These are phyloP conservation scores for Listronotus bonariensis DNA, from an alignment of 1,140 invertebrate species.

Conservation along the genomic window DNA sequence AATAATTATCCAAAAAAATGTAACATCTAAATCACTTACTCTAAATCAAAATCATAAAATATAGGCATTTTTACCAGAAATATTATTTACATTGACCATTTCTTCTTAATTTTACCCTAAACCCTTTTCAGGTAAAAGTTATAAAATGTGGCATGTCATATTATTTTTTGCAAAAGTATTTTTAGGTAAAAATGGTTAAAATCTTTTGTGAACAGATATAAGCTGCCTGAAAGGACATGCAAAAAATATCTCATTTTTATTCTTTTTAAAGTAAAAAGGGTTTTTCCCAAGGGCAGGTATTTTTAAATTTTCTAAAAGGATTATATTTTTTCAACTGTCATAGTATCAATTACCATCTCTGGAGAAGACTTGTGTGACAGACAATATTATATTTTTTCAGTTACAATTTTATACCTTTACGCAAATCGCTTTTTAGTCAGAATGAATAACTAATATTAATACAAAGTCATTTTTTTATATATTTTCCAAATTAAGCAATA, in stretches of 20 bases:
- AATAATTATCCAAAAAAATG: no score
- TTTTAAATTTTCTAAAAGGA: constrained; percentile 2
- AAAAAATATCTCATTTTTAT: constrained; percentile 7
- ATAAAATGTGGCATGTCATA: constrained; percentile 10
- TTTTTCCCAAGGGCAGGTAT: constrained; percentile 4
- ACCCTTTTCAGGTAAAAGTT: constrained; percentile 13
- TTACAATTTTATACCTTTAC: no score
- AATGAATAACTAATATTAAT: no score
- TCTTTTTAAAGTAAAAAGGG: background rate
- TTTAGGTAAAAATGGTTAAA: constrained; percentile 12
- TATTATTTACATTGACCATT: constrained; percentile 4
- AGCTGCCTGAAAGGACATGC: background rate
- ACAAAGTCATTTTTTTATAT: no score
- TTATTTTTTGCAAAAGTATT: constrained; percentile 14
- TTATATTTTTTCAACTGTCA: background rate
- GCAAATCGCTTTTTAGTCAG: no score
- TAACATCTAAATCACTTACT: no score
- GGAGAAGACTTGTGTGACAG: no score
- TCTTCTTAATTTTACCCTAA: background rate
- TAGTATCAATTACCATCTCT: no score
- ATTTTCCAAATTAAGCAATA: no score
- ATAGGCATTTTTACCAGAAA: background rate
- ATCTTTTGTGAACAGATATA: background rate
- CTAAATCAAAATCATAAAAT: no score
- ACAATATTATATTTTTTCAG: no score